phyloP scores from a whole-genome alignment of 2,888 invertebrate species.

The Synanthedon vespiformis region DNA sequence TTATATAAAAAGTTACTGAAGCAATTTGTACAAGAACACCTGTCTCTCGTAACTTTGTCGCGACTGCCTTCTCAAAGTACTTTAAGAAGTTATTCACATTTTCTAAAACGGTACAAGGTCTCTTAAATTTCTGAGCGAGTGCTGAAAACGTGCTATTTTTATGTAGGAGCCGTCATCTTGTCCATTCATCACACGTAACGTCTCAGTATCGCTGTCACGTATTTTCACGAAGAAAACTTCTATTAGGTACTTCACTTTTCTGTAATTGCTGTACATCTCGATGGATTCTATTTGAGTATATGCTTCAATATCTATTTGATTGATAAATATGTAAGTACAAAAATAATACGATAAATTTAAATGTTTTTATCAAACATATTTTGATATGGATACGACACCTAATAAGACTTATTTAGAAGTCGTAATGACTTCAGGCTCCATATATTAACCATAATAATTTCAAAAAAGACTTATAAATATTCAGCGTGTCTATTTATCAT shows the following conservation, averaged over 20 bases:
- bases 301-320: no score
- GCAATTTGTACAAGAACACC: not conserved
- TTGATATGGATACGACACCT: not conserved
- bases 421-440: no score
- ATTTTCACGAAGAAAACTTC: constrained; percentile 43
- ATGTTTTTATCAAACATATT: no score
- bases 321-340: constrained; percentile 10
- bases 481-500: no score
- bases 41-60: not conserved
- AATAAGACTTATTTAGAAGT: no score
- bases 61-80: no score
- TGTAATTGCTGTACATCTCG: constrained; percentile 38
- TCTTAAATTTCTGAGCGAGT: constrained; percentile 15
- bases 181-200: constrained; percentile 56
- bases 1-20: not conserved
- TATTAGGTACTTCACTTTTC: constrained; percentile 29
- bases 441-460: no score
- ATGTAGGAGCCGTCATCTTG: constrained; percentile 17
- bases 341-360: constrained; percentile 12
- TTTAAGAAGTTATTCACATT: constrained; percentile 13
- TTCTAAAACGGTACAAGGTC: constrained; percentile 41
- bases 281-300: not conserved
- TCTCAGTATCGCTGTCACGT: constrained; percentile 49
- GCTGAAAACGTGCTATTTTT: not conserved
- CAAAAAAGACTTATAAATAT: no score